Percentiles rank a stretch among this genome's conserved stretches.
Evolutionary conservation across 2,888 invertebrate species (phyloP).

Genomic region (Lasioglossum calceatum): DNA sequence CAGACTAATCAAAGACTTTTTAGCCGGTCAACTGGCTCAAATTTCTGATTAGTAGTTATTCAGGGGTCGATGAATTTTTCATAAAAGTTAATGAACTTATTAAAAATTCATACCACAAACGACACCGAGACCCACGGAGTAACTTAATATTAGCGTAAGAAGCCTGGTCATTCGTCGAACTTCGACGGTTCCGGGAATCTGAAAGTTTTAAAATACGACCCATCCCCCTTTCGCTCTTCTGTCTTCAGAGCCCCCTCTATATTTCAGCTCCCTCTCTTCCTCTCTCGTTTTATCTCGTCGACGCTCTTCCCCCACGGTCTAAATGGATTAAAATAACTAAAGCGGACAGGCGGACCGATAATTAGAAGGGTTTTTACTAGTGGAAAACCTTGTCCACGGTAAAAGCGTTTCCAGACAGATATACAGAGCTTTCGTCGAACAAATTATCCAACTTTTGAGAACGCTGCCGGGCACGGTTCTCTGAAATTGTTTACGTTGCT

Average conservation of each 20-base stretch:
- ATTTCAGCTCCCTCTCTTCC: neutral
- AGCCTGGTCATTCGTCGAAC: conserved; percentile 10
- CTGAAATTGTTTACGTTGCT: conserved; percentile 10
- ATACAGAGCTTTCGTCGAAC: conserved; percentile 12
- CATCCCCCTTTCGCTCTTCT: neutral
- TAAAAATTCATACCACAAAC: conserved; percentile 10
- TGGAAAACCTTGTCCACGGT: conserved; percentile 76
- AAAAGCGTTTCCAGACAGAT: conserved; percentile 72
- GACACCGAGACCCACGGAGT: neutral
- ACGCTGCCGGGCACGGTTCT: neutral
- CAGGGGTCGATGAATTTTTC: neutral
- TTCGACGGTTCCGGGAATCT: conserved; percentile 12
- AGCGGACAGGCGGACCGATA: conserved; percentile 60
- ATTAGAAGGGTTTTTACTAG: conserved; percentile 76
- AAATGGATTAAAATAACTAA: conserved; percentile 53
- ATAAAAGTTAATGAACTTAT: conserved; percentile 11
- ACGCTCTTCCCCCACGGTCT: neutral
- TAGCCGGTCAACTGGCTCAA: neutral
- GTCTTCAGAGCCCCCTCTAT: neutral
- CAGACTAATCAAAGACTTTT: neutral
- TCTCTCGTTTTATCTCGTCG: neutral
- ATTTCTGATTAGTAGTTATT: conserved; percentile 7
- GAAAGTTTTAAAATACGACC: conserved; percentile 19
- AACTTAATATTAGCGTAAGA: conserved; percentile 30
- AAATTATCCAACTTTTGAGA: conserved; percentile 40